Evolutionary conservation across 1,140 invertebrate genomes (phyloP).

Genomic region (Drosophila guanche): DNA sequence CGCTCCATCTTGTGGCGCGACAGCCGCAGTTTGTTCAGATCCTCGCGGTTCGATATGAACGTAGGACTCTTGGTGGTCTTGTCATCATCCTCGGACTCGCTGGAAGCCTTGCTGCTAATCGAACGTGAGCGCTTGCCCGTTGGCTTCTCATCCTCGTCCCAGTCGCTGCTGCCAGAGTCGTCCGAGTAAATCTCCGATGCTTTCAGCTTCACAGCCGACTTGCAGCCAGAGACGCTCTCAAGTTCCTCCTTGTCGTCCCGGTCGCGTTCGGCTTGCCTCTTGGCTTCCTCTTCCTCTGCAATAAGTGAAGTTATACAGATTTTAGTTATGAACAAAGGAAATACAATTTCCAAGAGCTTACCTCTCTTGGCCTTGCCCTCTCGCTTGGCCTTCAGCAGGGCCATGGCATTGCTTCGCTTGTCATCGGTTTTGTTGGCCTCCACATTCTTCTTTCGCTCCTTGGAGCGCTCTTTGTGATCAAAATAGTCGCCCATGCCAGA

Average conservation of each 20-base stretch:
- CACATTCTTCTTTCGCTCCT: constrained; percentile 96
- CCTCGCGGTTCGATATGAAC: constrained; percentile 90
- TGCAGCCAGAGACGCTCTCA: constrained; percentile 76
- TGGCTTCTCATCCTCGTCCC: constrained; percentile 84
- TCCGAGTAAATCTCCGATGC: constrained; percentile 98
- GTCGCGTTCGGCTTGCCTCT: constrained; percentile 84
- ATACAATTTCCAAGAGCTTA: constrained; percentile 27
- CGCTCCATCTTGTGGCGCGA: constrained; percentile 96
- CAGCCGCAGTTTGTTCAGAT: constrained; percentile 94
- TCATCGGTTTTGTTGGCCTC: constrained; percentile 93
- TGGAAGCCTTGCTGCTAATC: constrained; percentile 85
- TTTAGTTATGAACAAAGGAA: background rate
- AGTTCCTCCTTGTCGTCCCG: constrained; percentile 89
- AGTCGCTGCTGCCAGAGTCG: constrained; percentile 92
- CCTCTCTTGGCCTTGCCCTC: constrained; percentile 88
- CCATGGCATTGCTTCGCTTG: constrained; percentile 96
- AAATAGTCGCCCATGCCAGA: constrained; percentile 70
- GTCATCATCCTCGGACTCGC: constrained; percentile 84
- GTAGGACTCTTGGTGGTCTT: constrained; percentile 85
- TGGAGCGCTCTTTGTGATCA: constrained; percentile 84
- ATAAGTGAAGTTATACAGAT: background rate
- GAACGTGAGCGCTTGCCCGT: constrained; percentile 82
- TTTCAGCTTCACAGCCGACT: constrained; percentile 88
- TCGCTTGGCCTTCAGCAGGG: constrained; percentile 93
- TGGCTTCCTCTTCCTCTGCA: constrained; percentile 84